Conservation (phyloP, 2,888 invertebrate genomes). For the Plagodis dolabraria region DNA sequence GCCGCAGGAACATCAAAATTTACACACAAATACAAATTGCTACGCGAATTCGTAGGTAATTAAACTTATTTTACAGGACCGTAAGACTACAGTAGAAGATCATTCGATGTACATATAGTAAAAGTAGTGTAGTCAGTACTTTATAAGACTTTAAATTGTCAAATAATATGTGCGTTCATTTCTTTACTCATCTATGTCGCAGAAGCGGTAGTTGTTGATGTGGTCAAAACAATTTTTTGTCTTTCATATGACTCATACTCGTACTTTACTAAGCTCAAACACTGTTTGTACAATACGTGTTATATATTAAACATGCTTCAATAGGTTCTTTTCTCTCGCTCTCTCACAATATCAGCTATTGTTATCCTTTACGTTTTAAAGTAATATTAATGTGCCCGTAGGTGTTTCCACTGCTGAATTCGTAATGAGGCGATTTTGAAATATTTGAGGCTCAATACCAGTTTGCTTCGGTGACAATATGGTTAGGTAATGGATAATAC, state of each 20-base stretch:
- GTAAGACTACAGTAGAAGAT: no score
- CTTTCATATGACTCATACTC: no score
- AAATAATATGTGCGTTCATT: no score
- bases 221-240: no score
- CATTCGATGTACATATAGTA: no score
- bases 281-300: constrained; percentile 4
- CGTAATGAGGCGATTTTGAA: constrained; percentile 39
- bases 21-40: constrained; percentile 40
- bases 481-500: no score
- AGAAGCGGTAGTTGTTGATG: no score
- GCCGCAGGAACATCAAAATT: constrained; percentile 57
- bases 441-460: neutral
- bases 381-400: constrained; percentile 48
- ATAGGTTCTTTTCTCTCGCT: constrained; percentile 29
- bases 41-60: constrained; percentile 16
- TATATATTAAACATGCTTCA: constrained; percentile 3
- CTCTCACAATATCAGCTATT: constrained; percentile 38
- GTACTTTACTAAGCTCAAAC: neutral
- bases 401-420: constrained; percentile 46
- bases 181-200: no score
- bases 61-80: neutral
- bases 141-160: no score
- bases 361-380: constrained; percentile 40
- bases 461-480: neutral
- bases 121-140: no score